Percentiles rank a stretch among this genome's conserved stretches.
Conservation (phyloP, 2,888 invertebrate genomes). For the Epistrophe grossulariae region DNA sequence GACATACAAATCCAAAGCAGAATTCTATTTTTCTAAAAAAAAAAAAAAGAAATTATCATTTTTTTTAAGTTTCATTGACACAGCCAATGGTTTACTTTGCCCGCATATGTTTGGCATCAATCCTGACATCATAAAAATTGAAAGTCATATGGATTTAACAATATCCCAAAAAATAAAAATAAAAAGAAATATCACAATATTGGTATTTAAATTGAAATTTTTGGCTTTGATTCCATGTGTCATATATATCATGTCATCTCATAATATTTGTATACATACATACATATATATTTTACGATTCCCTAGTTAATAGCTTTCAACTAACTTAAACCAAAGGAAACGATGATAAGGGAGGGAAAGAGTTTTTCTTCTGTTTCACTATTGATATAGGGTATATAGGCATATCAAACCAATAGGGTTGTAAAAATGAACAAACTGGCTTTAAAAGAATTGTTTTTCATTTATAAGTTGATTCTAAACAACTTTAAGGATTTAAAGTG, state of each 20-base stretch:
- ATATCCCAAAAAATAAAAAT: background rate
- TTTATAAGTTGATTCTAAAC: background rate
- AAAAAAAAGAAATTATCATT: background rate
- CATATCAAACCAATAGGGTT: background rate
- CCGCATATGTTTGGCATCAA: constrained; percentile 43
- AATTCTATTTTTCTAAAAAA: background rate
- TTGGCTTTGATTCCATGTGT: constrained; percentile 56
- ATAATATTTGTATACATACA: background rate
- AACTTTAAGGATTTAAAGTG: background rate
- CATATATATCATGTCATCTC: constrained; percentile 25
- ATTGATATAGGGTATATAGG: background rate
- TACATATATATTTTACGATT: background rate
- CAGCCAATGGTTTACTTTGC: constrained; percentile 11
- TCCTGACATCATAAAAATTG: constrained; percentile 52
- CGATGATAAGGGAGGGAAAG: background rate
- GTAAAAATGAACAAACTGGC: background rate
- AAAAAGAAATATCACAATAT: constrained; percentile 46
- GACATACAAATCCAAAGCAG: constrained; percentile 7
- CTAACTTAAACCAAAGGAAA: background rate
- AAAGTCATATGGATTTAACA: constrained; percentile 50
- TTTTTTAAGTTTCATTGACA: constrained; percentile 33
- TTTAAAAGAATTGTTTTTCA: background rate
- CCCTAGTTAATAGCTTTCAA: background rate
- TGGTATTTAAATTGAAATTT: constrained; percentile 61
- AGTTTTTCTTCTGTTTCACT: background rate